A percentile compares a stretch with the other conserved stretches of the same genome.
Evolutionary conservation across 2,888 invertebrate genomes (phyloP).

Genomic region (Itoplectis maculator): DNA sequence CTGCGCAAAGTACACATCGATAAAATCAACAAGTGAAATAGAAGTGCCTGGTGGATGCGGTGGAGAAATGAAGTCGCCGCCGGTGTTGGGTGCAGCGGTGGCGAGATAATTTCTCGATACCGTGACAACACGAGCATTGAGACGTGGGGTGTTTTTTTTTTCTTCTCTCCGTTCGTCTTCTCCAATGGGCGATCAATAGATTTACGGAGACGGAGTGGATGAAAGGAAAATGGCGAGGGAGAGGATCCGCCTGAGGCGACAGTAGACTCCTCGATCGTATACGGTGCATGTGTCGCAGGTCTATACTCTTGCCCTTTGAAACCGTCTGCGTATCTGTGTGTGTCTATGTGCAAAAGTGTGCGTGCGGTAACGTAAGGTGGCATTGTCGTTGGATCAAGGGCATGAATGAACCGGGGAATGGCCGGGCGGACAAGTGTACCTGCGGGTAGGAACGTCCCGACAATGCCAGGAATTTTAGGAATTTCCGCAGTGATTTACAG

Average conservation of each 20-base stretch:
- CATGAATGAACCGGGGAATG: constrained; percentile 81
- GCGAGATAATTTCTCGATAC: constrained; percentile 76
- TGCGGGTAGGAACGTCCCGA: constrained; percentile 64
- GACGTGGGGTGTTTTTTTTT: constrained; percentile 65
- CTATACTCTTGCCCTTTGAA: constrained; percentile 35
- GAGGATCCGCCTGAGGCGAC: constrained; percentile 50
- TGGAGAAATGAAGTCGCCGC: constrained; percentile 43
- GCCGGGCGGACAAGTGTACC: constrained; percentile 80
- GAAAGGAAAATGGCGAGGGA: constrained; percentile 56
- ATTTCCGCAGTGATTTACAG: constrained; percentile 78
- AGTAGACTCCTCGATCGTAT: constrained; percentile 10
- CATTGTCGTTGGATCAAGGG: constrained; percentile 76
- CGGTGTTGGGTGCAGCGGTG: constrained; percentile 51
- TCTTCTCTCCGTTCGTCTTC: constrained; percentile 21
- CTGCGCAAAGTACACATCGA: constrained; percentile 78
- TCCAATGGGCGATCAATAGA: constrained; percentile 68
- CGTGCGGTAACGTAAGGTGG: constrained; percentile 79
- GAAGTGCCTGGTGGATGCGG: constrained; percentile 53
- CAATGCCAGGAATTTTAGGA: constrained; percentile 77
- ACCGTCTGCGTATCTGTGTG: constrained; percentile 27
- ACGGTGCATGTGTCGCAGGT: constrained; percentile 23
- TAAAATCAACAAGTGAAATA: constrained; percentile 80
- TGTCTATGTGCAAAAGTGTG: no score
- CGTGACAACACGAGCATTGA: constrained; percentile 69
- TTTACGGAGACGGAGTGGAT: constrained; percentile 35